Evolutionary conservation across 2,113 vertebrate species (phyloP), one percentile per base, ranked within the genome.

Genomic region (Notiomystis cincta): DNA sequence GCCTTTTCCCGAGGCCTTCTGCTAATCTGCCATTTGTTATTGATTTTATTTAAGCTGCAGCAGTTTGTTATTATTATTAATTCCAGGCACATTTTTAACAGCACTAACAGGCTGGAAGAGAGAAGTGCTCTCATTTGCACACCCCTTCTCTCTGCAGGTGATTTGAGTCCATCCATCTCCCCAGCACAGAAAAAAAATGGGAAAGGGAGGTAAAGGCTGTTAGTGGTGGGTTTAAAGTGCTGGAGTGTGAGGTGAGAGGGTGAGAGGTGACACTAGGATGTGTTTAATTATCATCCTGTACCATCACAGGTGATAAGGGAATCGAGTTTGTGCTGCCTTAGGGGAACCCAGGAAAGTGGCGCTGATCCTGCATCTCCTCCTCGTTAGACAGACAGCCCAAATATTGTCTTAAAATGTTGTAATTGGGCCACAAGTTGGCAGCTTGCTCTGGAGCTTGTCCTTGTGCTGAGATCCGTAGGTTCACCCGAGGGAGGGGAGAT

Each of bases 51-150:
- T 64, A 75, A 81, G 69, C 64, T 4, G 9, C 71, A 67, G 89
- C 47, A 33, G 37, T 90, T 95, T 77, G 47, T 95, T 89, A n/a
- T 62, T 47, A 8, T 78, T 93, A 89, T 89, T 92, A 92, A 92
- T 83, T 62, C 56, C 65, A 67, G 73, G 87, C 69, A 53, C 57
- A 81, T 73, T 76, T 84, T 75, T 84, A 92, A 76, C 44, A 87
- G 80, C 60, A 47, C 51, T 73, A 47, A 75, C 37, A 81, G 64
- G 60, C 54, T 45, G 50, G 12, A 75, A 56, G 81, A 54, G 80
- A 76, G 76, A 12, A 65, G 60, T 4, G 72, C 33, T 87, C 37
- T 85, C 58, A 24, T 82, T 89, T 72, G 62, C 45, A 22, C 62
- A 3, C 15, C 22, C 51, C n/a, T 84, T 53, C 45, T 44, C 61